Evolutionary conservation across 2,797 vertebrate species (phyloP), one percentile per base, ranked within the genome.

Genomic region (Gymnothorax reevesii): DNA sequence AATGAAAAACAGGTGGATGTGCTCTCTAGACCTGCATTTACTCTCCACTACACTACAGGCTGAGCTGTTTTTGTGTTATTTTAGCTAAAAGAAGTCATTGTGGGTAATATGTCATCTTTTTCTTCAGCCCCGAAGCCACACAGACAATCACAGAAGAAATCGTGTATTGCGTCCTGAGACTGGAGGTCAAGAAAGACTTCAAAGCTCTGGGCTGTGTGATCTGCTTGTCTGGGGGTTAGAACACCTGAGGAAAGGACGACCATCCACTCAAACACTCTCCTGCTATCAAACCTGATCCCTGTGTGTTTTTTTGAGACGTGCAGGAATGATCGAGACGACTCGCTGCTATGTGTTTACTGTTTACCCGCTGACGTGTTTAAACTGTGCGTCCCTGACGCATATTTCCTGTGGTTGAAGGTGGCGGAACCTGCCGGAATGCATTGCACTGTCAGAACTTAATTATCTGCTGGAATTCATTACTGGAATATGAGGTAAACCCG

Each of bases 121-220:
- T 75, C 83, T 86, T 7, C 54, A 91, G 91, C 77, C 55, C n/a
- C 85, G 22, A 85, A 86, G 69, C 79, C 13, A 27, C 22, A 3
- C 0, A 86, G 62, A 52, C 55, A 7, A 8, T 22, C 59, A 2
- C 62, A 77, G 66, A 88, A 86, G 80, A 17, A 1, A 22, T 15
- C 7, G 3, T 91, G 91, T 59, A 57, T 42, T 4, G 33, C 25
- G 33, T 91, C 88, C 85, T 91, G 87, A 91, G 62, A 33, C 8
- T n/a, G 60, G 49, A 15, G 12, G 60, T 49, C 60, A 10, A 15
- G 59, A 64, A 66, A 22, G 33, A 57, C 8, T 6, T 75, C n/a
- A 27, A 60, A 25, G 55, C 15, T n/a, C 17, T 33, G 33, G 7
- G 13, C 13, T 75, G 73, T 15, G 15, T 49, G 33, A 42, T 49